These are phyloP conservation scores for Sceloporus tristichus DNA, from an alignment of 2,113 vertebrate genomes.

Conservation along the genomic window DNA sequence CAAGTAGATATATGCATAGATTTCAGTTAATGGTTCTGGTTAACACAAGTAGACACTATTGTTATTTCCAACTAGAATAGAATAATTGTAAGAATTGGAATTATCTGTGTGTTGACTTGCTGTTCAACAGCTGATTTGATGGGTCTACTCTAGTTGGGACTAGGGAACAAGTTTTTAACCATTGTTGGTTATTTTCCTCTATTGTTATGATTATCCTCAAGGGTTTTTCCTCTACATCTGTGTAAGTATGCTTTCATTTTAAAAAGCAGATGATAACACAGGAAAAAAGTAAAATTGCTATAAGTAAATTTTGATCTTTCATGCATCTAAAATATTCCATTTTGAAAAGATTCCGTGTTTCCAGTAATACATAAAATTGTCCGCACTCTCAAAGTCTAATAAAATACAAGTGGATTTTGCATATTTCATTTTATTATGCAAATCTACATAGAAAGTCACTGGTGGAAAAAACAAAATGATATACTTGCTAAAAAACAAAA, in stretches of 20 bases:
- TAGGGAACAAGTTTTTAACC: not conserved
- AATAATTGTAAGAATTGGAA: too few species aligned
- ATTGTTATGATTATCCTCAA: slow-evolving; percentile 10
- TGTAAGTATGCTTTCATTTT: not conserved
- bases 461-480: slow-evolving; percentile 46
- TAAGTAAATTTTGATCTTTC: not conserved
- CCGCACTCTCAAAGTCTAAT: not conserved
- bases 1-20: slow-evolving; percentile 24
- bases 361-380: not conserved
- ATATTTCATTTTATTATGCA: slow-evolving; percentile 12
- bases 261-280: not conserved
- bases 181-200: not conserved
- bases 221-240: slow-evolving; percentile 23
- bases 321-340: not conserved
- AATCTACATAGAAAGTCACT: slow-evolving; percentile 10
- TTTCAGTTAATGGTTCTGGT: slow-evolving; percentile 38
- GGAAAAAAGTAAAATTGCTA: slow-evolving; percentile 28
- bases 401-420: not conserved
- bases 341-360: not conserved
- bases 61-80: too few species aligned
- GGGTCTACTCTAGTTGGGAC: too few species aligned
- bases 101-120: too few species aligned
- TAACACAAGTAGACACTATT: not conserved
- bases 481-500: not conserved
- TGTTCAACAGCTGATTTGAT: too few species aligned